Evolutionary conservation across 1,140 invertebrate species (phyloP).

Genomic region (Drosophila truncata): DNA sequence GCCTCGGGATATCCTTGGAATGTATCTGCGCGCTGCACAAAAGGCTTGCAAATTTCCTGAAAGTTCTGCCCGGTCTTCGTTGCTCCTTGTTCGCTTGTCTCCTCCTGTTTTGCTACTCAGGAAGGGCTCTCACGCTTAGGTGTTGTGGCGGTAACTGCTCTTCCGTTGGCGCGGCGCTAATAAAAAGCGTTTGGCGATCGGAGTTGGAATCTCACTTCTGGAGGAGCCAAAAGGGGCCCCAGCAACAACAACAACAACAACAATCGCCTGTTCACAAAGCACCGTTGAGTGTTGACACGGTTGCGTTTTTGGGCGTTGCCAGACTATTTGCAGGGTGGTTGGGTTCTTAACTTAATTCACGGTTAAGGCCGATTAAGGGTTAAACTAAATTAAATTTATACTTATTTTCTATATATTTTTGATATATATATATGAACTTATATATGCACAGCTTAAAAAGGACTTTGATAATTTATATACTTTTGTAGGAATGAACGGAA

Average conservation of each 20-base stretch:
- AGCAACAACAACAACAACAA: constrained; percentile 25
- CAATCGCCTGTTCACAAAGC: constrained; percentile 26
- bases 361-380: background rate
- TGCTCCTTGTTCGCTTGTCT: background rate
- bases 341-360: background rate
- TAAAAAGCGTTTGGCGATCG: constrained; percentile 24
- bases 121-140: background rate
- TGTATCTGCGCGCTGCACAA: background rate
- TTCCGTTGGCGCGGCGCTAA: background rate
- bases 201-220: constrained; percentile 34
- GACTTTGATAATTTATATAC: background rate
- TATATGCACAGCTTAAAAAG: background rate
- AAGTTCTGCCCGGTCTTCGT: constrained; percentile 9
- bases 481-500: background rate
- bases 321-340: background rate
- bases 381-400: no score
- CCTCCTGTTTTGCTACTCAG: background rate
- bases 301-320: background rate
- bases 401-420: background rate
- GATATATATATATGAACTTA: no score
- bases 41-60: constrained; percentile 1
- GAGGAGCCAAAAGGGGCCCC: background rate
- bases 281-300: constrained; percentile 23
- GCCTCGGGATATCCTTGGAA: background rate
- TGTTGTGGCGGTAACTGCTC: background rate